Conservation (phyloP, 92 coral and sea anemone species). For the Epizoanthus scotinus region DNA sequence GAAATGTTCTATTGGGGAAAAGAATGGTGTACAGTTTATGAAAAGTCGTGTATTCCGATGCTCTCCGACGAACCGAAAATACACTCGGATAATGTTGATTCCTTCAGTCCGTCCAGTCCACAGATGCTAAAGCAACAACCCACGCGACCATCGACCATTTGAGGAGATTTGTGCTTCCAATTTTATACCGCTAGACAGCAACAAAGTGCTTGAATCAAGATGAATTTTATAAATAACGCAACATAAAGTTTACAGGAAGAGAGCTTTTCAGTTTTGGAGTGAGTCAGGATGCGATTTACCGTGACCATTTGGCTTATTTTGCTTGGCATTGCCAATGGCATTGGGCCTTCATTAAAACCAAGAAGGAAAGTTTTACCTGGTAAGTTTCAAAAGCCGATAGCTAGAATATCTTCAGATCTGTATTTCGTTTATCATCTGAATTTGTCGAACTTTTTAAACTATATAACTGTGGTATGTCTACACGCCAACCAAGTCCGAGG, state of each 20-base stretch:
- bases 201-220: neutral
- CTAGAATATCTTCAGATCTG: neutral
- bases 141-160: neutral
- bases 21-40: neutral
- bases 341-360: constrained; percentile 7
- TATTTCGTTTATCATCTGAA: too few relatives aligned
- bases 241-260: neutral
- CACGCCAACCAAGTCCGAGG: too few relatives aligned
- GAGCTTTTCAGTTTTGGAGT: neutral
- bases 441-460: too few relatives aligned
- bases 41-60: constrained; percentile 28
- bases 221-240: neutral
- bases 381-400: constrained; percentile 9
- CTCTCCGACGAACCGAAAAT: constrained; percentile 13
- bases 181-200: neutral
- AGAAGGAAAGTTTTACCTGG: constrained; percentile 17
- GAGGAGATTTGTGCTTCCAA: neutral
- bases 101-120: neutral
- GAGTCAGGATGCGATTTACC: constrained; percentile 30
- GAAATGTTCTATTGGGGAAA: too few relatives aligned
- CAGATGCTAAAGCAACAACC: neutral
- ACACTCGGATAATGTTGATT: neutral
- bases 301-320: constrained; percentile 27
- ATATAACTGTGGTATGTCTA: too few relatives aligned
- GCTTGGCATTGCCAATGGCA: constrained; percentile 15